Conservation (phyloP, 2,113 vertebrate genomes). For the Australoheros scitulus region DNA sequence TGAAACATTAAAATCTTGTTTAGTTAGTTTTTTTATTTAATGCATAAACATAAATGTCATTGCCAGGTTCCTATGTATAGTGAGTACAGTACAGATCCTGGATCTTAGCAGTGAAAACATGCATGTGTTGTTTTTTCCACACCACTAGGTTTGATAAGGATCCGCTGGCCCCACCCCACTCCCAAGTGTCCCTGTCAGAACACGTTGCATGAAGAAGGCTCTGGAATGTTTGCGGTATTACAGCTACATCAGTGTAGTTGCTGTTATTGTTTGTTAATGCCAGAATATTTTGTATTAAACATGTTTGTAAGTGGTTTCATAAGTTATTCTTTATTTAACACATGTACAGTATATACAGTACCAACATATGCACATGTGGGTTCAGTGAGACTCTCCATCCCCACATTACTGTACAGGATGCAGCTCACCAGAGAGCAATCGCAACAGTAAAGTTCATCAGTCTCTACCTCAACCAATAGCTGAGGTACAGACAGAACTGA, state of each 20-base stretch:
- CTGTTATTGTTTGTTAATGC: conserved; percentile 26
- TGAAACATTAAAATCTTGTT: not conserved
- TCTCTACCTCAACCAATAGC: too few relatives aligned
- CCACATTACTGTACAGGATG: not conserved
- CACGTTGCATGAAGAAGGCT: conserved; percentile 36
- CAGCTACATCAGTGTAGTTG: not conserved
- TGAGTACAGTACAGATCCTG: not conserved
- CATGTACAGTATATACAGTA: not conserved
- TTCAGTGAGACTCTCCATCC: not conserved
- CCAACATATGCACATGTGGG: not conserved
- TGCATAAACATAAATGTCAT: not conserved
- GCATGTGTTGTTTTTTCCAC: not conserved
- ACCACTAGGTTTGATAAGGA: not conserved
- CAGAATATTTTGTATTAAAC: conserved; percentile 56
- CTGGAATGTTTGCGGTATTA: conserved; percentile 34
- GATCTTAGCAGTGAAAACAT: not conserved
- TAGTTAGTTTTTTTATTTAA: not conserved
- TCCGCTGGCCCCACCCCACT: not conserved
- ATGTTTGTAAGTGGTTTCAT: not conserved
- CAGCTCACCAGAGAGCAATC: not conserved
- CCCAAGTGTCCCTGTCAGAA: not conserved
- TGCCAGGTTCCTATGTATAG: not conserved
- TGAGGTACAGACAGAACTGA: not conserved
- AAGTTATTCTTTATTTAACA: not conserved
- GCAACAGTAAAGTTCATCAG: not conserved